A percentile compares a stretch with the other conserved stretches of the same genome.
These are phyloP conservation scores for Numenius arquata DNA, from an alignment of 2,113 vertebrate species.

Conservation along the genomic window DNA sequence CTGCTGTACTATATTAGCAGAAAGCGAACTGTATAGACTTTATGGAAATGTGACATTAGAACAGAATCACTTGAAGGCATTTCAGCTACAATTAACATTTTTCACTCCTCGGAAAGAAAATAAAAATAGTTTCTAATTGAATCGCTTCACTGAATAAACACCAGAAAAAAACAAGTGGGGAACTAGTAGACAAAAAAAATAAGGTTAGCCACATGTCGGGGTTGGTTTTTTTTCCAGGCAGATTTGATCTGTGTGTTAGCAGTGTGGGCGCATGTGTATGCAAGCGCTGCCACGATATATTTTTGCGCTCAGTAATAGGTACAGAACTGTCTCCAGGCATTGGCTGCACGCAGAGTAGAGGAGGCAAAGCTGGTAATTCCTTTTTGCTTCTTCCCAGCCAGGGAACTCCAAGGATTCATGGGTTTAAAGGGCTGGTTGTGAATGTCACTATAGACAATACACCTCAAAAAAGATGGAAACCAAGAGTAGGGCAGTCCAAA, in stretches of 20 bases:
- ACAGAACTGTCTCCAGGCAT: background rate
- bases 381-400: background rate
- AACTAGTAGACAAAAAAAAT: background rate
- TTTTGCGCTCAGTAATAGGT: background rate
- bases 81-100: conserved; percentile 69
- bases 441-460: background rate
- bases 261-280: background rate
- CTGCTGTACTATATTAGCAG: background rate
- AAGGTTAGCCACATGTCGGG: background rate
- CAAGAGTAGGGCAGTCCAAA: background rate
- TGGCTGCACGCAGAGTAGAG: accelerated
- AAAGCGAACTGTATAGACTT: conserved; percentile 29
- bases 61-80: conserved; percentile 57
- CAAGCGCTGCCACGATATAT: background rate
- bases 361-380: background rate
- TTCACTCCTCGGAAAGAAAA: conserved; percentile 33
- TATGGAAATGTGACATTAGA: conserved; percentile 73
- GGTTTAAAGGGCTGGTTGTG: background rate
- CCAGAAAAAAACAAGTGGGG: background rate
- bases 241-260: background rate
- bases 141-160: conserved; percentile 48
- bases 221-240: background rate
- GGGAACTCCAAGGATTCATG: background rate
- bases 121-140: conserved; percentile 57
- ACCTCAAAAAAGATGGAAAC: background rate